Evolutionary conservation across 35 echinoderm and acorn worm species (phyloP).

Genomic region (Heliocidaris tuberculata): DNA sequence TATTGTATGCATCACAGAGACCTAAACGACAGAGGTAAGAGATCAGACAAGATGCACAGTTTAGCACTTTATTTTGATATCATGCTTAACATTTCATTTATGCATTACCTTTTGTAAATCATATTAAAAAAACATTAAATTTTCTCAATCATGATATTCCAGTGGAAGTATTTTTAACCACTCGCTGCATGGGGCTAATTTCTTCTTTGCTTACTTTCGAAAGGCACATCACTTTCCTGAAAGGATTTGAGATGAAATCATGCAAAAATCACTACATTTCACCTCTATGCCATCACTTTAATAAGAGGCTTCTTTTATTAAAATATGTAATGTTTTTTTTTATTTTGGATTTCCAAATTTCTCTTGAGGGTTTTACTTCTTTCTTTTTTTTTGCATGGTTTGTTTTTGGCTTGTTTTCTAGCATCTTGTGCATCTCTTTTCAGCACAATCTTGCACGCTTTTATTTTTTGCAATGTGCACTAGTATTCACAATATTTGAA

Average conservation of each 20-base stretch:
- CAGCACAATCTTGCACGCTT: neutral
- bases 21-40: slow-evolving; percentile 33
- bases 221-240: neutral
- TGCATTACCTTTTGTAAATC: neutral
- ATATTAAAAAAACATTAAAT: neutral
- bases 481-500: neutral
- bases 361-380: neutral
- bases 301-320: neutral
- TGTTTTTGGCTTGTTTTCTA: neutral
- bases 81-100: slow-evolving; percentile 3
- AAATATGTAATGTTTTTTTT: neutral
- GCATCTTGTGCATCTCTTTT: neutral
- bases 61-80: neutral
- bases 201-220: neutral
- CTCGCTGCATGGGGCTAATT: neutral
- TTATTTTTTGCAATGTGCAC: neutral
- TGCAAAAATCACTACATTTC: neutral
- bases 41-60: neutral
- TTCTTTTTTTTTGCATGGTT: neutral
- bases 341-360: neutral
- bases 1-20: slow-evolving; percentile 24
- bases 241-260: neutral
- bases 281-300: neutral
- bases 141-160: neutral
- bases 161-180: neutral